These are phyloP conservation scores for Oreochromis tanganicae DNA, from an alignment of 2,113 vertebrate genomes.

Conservation along the genomic window DNA sequence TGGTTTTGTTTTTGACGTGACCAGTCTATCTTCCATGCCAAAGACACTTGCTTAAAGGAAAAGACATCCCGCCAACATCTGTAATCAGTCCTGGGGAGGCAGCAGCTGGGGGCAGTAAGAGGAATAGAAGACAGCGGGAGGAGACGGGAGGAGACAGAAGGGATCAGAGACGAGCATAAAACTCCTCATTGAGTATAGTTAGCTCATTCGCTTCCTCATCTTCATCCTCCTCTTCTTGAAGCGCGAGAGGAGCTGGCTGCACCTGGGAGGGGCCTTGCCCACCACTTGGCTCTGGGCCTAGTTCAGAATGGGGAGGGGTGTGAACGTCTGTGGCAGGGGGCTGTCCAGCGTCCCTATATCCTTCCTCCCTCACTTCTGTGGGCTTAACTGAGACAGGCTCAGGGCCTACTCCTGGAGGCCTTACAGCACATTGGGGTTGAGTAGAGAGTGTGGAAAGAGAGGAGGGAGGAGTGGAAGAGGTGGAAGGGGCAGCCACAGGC, in stretches of 20 bases:
- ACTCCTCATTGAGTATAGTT: constrained; percentile 85
- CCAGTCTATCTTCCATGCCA: neutral
- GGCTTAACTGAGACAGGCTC: constrained; percentile 2
- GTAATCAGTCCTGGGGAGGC: constrained; percentile 1
- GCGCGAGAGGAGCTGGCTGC: constrained; percentile 48
- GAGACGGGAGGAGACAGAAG: constrained; percentile 2
- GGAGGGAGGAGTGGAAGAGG: constrained; percentile 1
- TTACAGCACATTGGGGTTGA: constrained; percentile 7
- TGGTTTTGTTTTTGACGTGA: neutral
- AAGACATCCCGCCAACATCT: neutral
- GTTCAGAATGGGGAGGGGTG: constrained; percentile 14
- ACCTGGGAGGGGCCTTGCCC: constrained; percentile 19
- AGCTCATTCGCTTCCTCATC: constrained; percentile 74
- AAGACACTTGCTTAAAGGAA: neutral
- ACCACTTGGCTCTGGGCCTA: neutral
- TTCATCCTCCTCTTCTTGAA: constrained; percentile 65
- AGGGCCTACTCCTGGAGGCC: constrained; percentile 3
- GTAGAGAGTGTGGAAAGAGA: neutral
- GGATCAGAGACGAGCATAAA: constrained; percentile 78
- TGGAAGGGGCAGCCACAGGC: neutral
- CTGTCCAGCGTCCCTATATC: constrained; percentile 56
- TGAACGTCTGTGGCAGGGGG: constrained; percentile 36
- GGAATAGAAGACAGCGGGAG: neutral
- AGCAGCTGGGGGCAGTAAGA: neutral
- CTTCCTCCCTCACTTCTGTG: constrained; percentile 48